Conservation (phyloP, 2,888 invertebrate species). For the Xanthia togata region DNA sequence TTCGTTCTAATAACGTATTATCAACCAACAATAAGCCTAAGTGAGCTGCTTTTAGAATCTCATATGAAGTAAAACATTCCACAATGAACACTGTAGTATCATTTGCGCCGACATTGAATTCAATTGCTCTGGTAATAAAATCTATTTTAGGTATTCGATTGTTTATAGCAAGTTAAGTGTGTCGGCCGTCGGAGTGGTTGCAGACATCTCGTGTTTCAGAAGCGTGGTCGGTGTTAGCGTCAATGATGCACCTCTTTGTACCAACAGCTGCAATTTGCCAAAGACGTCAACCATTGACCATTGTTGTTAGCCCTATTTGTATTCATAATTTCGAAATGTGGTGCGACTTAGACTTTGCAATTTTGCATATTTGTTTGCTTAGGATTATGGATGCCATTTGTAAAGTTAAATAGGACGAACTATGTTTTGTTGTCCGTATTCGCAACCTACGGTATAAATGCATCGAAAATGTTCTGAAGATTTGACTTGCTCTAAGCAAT, state of each 20-base stretch:
- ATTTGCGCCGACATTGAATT: conserved; percentile 84
- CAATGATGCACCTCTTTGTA: conserved; percentile 81
- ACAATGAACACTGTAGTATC: conserved; percentile 78
- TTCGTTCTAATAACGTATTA: conserved; percentile 66
- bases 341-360: conserved; percentile 53
- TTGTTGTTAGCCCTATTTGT: conserved; percentile 62
- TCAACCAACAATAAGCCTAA: conserved; percentile 75
- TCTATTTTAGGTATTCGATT: conserved; percentile 84
- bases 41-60: conserved; percentile 73
- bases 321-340: conserved; percentile 60
- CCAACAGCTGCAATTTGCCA: conserved; percentile 70
- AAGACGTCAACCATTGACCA: conserved; percentile 57
- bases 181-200: conserved; percentile 81
- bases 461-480: conserved; percentile 10
- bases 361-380: conserved; percentile 57
- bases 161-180: conserved; percentile 83
- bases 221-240: conserved; percentile 79
- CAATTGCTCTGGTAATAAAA: conserved; percentile 86
- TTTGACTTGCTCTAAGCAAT: conserved; percentile 4
- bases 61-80: conserved; percentile 71
- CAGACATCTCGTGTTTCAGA: conserved; percentile 84
- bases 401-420: conserved; percentile 44
- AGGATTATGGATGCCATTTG: conserved; percentile 46
- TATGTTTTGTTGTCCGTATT: conserved; percentile 32
- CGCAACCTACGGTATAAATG: conserved; percentile 11